Base-by-base conservation (phyloP, 2,888 invertebrate genomes). In the Volucella inflata region DNA sequence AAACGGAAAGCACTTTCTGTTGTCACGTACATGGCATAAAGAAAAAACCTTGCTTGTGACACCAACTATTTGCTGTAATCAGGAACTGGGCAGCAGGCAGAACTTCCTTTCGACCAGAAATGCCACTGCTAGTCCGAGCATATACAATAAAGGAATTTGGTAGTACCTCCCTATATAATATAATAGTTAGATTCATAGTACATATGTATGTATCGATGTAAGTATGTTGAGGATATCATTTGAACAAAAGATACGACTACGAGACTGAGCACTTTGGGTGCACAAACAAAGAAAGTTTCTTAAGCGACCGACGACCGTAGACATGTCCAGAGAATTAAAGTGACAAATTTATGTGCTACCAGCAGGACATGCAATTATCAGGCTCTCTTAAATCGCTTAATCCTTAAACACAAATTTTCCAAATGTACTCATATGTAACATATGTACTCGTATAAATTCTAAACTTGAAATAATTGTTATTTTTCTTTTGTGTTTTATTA, bases 401-500 rank as follows among this genome's bases (percentile, higher is more conserved):
- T 42, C 57, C 48, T 65, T 50, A n/a, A 70, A 16, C n/a, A 21
- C 3, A 11, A 57, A 55, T n/a, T 55, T 65, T 36, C 17, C 21
- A 17, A n/a, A 6, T 60, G 9, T 44, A n/a, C 16, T 3, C 30
- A 30, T 6, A 4, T 6, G 3, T 21, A 3, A 4, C 0, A 21
- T 21, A 2, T 30, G 30, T 30, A 21, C 0, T 6, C 6, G 0
- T 30, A 6, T 30, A 6, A 30, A 30, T 30, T 6, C 38, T 38
- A 17, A 68, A 68, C n/a, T 68, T 44, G n/a, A 70, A 17, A 46
- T 48, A n/a, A n/a, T n/a, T n/a, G n/a, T n/a, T n/a, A n/a, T 59
- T 72, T 78, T 30, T 17, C 53, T 51, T 62, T 62, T 55, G 85
- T 44, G 30, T 76, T 72, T 88, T 89, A 90, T 95, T 95, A 68